A percentile compares a stretch with the other conserved stretches of the same genome.
phyloP scores from a whole-genome alignment of 2,113 vertebrate species.

The Conger conger region DNA sequence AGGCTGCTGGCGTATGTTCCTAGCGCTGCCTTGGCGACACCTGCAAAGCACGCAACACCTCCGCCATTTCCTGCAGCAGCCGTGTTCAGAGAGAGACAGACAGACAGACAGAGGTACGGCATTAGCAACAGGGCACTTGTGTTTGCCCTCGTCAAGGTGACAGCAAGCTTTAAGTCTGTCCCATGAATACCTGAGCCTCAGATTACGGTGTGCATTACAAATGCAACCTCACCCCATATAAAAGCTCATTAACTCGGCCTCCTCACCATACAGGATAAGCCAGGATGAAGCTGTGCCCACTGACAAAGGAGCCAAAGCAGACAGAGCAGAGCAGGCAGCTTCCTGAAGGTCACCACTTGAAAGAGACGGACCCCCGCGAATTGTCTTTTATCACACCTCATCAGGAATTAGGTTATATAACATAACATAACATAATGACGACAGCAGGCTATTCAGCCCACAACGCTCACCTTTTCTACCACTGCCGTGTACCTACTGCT shows the following conservation, averaged over 20 bases:
- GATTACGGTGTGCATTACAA: background rate
- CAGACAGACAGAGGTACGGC: background rate
- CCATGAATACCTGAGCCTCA: background rate
- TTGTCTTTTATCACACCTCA: background rate
- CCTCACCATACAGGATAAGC: background rate
- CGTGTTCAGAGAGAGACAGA: too few relatives aligned
- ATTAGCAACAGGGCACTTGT: background rate
- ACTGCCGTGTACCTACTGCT: too few relatives aligned
- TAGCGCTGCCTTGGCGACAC: too few relatives aligned
- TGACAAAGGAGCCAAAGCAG: background rate
- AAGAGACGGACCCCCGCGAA: background rate
- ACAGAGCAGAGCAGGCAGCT: background rate
- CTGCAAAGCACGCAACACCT: too few relatives aligned
- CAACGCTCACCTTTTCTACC: too few relatives aligned
- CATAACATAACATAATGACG: too few relatives aligned
- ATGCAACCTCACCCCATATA: background rate
- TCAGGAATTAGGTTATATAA: too few relatives aligned
- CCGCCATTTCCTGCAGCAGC: too few relatives aligned
- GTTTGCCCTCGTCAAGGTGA: background rate
- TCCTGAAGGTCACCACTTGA: background rate
- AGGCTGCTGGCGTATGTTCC: too few relatives aligned
- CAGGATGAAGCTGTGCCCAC: background rate
- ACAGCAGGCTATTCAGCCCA: too few relatives aligned
- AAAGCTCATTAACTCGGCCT: constrained; percentile 1
- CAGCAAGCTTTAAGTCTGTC: background rate